Evolutionary conservation across 2,113 vertebrate genomes (phyloP).

Genomic region (Mugil cephalus): DNA sequence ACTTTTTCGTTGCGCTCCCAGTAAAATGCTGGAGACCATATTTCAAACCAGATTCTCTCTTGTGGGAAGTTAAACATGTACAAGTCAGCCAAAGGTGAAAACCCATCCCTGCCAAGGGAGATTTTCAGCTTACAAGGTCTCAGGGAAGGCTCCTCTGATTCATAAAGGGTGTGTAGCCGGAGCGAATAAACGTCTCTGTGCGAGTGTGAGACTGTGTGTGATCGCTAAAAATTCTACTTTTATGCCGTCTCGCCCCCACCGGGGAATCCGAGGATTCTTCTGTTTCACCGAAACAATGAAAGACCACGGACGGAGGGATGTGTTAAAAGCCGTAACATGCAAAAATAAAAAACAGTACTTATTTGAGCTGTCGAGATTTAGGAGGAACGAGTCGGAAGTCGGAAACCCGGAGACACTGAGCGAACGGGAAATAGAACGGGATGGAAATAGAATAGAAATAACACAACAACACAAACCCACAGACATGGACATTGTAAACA

Average conservation of each 20-base stretch:
- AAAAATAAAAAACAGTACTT: background rate
- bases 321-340: slow-evolving; percentile 13
- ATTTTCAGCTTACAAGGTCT: slow-evolving; percentile 73
- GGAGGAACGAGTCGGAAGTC: background rate
- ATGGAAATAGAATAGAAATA: slow-evolving; percentile 1
- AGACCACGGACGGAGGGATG: background rate
- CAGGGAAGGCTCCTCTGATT: slow-evolving; percentile 69
- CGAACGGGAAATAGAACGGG: background rate
- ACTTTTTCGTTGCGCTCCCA: slow-evolving; percentile 13
- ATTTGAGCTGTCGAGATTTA: background rate
- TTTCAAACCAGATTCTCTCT: slow-evolving; percentile 58
- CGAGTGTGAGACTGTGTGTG: slow-evolving; percentile 29
- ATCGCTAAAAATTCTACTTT: slow-evolving; percentile 38
- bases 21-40: slow-evolving; percentile 35
- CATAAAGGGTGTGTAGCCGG: slow-evolving; percentile 58
- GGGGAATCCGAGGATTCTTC: slow-evolving; percentile 3
- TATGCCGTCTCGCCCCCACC: slow-evolving; percentile 31
- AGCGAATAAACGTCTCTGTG: slow-evolving; percentile 3
- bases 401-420: background rate
- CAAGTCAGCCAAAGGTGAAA: slow-evolving; percentile 80
- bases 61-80: slow-evolving; percentile 68
- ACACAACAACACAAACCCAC: background rate
- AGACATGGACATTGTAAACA: slow-evolving; percentile 24
- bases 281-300: slow-evolving; percentile 21
- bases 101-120: slow-evolving; percentile 66